Evolutionary conservation across 2,888 invertebrate species (phyloP), one percentile per base, ranked within the genome.

Genomic region (Drosophila stalkeri): DNA sequence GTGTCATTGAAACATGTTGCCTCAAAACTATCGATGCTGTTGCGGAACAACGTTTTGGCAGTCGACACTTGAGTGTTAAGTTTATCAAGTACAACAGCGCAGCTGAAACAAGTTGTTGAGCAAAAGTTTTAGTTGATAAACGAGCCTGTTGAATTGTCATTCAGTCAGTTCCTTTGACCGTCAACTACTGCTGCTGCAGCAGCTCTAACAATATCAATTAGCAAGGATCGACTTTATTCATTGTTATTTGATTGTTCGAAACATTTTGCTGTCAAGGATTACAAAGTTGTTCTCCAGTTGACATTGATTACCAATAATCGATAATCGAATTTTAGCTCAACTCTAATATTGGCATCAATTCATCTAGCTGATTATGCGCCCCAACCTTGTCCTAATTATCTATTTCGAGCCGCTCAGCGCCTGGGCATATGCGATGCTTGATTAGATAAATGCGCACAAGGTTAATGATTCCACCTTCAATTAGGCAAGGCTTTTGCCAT

Each of bases 391-490:
- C 35, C 41, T 1, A 33, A 39, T 55, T 43, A 18, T 51, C 51
- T 27, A 23, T 77, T 77, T 78, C 44, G 52, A 63, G 65, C 59
- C 35, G 23, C 59, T 43, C 18, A 33, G 12, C 41, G 49, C 57
- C 57, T 41, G 33, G 37, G 20, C 54, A 49, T 60, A 67, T 39
- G 59, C 55, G 56, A 73, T 47, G 76, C 76, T 63, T 77, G 74
- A 51, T 77, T 77, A 65, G 78, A 37, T 66, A 74, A 78, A 49
- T 78, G 78, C 78, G 52, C 77, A 78, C 77, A 77, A 77, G 78
- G 76, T 77, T 65, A 74, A 64, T 56, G 62, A 44, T 77, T 69
- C 9, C 69, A 52, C 62, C 64, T 62, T 77, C 59, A 73, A 63
- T 69, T 59, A 61, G 33, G 54, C 73, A 52, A 47, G 70, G 64